phyloP scores from a whole-genome alignment of 2,888 invertebrate species.

The Harpagoxenus sublaevis region DNA sequence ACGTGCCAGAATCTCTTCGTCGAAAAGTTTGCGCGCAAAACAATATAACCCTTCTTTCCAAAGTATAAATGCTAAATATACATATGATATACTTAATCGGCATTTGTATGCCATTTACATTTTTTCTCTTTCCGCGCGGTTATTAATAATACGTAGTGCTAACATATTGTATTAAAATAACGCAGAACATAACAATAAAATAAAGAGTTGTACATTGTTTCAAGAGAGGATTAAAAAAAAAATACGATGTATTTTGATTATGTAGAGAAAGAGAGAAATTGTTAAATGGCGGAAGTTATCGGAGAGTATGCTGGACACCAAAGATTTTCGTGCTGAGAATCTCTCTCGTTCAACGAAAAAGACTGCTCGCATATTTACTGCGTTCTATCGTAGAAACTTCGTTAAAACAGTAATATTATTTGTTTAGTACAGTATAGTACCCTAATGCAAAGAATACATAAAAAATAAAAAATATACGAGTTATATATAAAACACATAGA shows the following conservation, averaged over 20 bases:
- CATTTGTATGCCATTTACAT: slow-evolving; percentile 57
- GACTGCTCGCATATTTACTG: slow-evolving; percentile 29
- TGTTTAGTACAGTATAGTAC: slow-evolving; percentile 5
- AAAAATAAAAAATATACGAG: slow-evolving; percentile 74
- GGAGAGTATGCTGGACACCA: slow-evolving; percentile 75
- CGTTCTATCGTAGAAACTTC: slow-evolving; percentile 63
- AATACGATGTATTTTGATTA: slow-evolving; percentile 70
- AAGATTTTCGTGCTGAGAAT: slow-evolving; percentile 61
- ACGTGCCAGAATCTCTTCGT: not conserved
- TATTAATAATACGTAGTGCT: slow-evolving; percentile 61
- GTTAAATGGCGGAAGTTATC: slow-evolving; percentile 67
- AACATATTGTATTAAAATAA: slow-evolving; percentile 70
- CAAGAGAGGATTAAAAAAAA: slow-evolving; percentile 20
- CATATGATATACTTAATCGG: slow-evolving; percentile 51
- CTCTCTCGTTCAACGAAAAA: not conserved
- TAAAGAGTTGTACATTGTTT: slow-evolving; percentile 70
- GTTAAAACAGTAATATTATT: slow-evolving; percentile 63
- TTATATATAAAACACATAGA: slow-evolving; percentile 69
- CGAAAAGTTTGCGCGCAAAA: slow-evolving; percentile 25
- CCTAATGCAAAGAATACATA: slow-evolving; percentile 59
- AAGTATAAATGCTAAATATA: slow-evolving; percentile 68
- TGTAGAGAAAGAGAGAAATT: slow-evolving; percentile 64
- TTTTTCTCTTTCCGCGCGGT: slow-evolving; percentile 21
- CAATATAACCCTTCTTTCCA: slow-evolving; percentile 20
- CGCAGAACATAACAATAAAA: slow-evolving; percentile 66